Percentiles rank a stretch among this genome's conserved stretches.
Conservation (phyloP, 2,113 vertebrate species). For the Euleptes europaea region DNA sequence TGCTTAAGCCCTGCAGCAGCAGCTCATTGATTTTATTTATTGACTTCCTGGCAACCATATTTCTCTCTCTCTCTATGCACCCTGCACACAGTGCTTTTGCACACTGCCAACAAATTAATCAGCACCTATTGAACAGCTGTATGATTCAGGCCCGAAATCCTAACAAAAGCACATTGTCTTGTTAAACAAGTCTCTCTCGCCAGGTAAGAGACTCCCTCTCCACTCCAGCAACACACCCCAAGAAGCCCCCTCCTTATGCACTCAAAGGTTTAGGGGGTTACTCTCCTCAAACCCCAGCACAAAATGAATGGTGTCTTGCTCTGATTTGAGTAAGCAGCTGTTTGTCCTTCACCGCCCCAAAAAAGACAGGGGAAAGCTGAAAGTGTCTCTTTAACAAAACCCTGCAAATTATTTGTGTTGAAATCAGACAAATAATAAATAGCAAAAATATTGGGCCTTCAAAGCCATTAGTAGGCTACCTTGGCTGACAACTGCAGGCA, state of each 20-base stretch:
- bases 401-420: neutral
- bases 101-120: constrained; percentile 69
- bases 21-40: constrained; percentile 69
- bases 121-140: constrained; percentile 41
- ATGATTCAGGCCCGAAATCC: constrained; percentile 21
- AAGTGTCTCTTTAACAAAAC: neutral
- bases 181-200: constrained; percentile 59
- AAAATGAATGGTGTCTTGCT: neutral
- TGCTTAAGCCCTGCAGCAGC: constrained; percentile 35
- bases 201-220: neutral
- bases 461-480: neutral
- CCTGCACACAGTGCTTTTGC: constrained; percentile 29
- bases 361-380: neutral
- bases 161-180: constrained; percentile 52
- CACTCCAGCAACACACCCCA: rapidly evolving
- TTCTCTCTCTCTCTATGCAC: constrained; percentile 55
- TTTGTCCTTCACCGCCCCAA: neutral
- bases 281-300: neutral
- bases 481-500: neutral
- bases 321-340: neutral
- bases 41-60: constrained; percentile 70
- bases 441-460: neutral
- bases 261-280: neutral
- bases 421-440: neutral
- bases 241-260: neutral